These are phyloP conservation scores for Thecophora atra DNA, from an alignment of 2,888 invertebrate species.

Conservation along the genomic window DNA sequence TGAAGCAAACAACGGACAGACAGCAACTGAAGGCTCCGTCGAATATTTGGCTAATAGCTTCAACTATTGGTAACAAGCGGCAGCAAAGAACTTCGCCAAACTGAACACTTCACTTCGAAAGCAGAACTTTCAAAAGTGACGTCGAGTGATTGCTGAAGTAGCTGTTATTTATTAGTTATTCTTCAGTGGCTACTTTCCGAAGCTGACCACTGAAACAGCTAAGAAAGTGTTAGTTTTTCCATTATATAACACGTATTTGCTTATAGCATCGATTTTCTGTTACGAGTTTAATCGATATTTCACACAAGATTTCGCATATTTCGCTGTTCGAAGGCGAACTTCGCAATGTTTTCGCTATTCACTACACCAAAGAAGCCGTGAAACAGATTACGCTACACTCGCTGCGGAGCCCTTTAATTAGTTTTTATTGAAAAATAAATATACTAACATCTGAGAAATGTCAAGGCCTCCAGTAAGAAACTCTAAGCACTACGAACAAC, in stretches of 20 bases:
- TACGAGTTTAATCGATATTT: constrained; percentile 34
- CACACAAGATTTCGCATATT: not conserved
- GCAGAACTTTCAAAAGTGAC: no score
- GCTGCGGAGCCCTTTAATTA: constrained; percentile 18
- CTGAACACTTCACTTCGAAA: no score
- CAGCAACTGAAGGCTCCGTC: no score
- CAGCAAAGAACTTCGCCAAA: no score
- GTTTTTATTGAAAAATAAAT: not conserved
- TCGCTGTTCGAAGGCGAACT: not conserved
- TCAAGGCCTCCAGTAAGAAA: constrained; percentile 7
- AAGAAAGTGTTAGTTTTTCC: not conserved
- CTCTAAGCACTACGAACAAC: constrained; percentile 42
- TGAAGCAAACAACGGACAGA: not conserved
- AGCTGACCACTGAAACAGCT: not conserved
- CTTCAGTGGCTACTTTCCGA: not conserved
- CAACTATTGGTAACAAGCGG: no score
- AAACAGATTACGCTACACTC: not conserved
- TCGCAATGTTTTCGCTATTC: not conserved
- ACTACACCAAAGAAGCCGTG: not conserved
- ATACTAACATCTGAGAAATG: constrained; percentile 27
- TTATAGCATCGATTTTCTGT: constrained; percentile 26
- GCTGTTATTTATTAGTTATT: not conserved
- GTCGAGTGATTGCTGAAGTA: not conserved
- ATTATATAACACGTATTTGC: constrained; percentile 28
- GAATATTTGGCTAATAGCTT: no score